Conservation (phyloP, 2,888 invertebrate species). For the Andrena praecox region DNA sequence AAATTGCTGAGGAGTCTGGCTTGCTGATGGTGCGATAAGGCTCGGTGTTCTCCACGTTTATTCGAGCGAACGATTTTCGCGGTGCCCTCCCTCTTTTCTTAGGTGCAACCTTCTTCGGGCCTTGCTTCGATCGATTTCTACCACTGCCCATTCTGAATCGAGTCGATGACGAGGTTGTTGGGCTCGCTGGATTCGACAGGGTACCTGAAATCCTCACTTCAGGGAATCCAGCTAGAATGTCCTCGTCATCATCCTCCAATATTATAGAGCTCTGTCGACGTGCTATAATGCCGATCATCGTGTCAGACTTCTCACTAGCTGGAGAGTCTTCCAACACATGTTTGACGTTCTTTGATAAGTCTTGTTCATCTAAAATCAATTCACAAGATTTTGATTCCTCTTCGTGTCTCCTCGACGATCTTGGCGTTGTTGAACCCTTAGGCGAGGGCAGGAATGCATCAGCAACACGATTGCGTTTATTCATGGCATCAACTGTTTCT, state of each 20-base stretch:
- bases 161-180: constrained; percentile 33
- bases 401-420: neutral
- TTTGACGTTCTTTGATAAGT: neutral
- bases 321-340: neutral
- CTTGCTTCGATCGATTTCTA: neutral
- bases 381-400: neutral
- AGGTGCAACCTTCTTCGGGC: neutral
- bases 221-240: constrained; percentile 75
- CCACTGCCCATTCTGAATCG: neutral
- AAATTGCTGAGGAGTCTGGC: neutral
- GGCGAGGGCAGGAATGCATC: neutral
- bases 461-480: neutral
- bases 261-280: neutral
- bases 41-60: neutral
- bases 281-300: neutral
- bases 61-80: neutral
- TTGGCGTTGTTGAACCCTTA: neutral
- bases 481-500: neutral
- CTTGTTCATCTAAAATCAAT: neutral
- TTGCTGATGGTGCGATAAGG: neutral
- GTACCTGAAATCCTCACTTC: constrained; percentile 76
- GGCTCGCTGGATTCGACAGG: constrained; percentile 66
- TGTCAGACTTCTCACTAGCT: neutral
- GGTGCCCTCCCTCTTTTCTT: neutral
- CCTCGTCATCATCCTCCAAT: constrained; percentile 60